These are phyloP conservation scores for Drosophila sproati DNA, from an alignment of 1,140 invertebrate species.

Conservation along the genomic window DNA sequence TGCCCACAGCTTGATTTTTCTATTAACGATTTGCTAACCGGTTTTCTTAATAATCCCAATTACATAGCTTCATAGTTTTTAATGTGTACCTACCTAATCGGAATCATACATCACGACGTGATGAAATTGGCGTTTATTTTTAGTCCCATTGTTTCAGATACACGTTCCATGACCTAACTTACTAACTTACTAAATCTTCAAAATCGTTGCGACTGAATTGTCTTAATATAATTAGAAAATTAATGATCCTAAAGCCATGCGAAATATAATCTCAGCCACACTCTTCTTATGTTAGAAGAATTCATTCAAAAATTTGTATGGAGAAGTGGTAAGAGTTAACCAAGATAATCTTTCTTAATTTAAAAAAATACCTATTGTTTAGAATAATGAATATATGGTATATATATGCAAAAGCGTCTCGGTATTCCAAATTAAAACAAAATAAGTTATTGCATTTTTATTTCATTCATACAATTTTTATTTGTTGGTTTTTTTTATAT, in stretches of 20 bases:
- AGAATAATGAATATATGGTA: no score
- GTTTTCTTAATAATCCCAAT: constrained; percentile 62
- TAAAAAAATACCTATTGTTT: no score
- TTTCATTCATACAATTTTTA: background rate
- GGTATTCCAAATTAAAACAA: background rate
- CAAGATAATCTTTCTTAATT: no score
- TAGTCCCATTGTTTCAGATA: constrained; percentile 59
- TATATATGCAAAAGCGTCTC: no score
- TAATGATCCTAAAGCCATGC: no score
- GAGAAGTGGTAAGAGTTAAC: no score
- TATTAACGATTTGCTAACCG: constrained; percentile 60
- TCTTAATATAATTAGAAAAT: background rate
- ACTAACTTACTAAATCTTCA: constrained; percentile 62
- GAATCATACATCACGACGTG: constrained; percentile 24
- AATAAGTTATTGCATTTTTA: background rate
- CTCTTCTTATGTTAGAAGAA: no score
- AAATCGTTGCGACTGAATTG: constrained; percentile 1
- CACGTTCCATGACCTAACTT: constrained; percentile 72
- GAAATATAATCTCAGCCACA: no score
- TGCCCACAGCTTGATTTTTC: background rate
- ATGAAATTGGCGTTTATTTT: constrained; percentile 55
- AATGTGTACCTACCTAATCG: constrained; percentile 43
- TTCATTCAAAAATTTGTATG: no score
- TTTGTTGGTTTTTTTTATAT: background rate
- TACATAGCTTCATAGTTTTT: constrained; percentile 31